Evolutionary conservation across 2,797 vertebrate species (phyloP).

Genomic region (Etheostoma perlongum): DNA sequence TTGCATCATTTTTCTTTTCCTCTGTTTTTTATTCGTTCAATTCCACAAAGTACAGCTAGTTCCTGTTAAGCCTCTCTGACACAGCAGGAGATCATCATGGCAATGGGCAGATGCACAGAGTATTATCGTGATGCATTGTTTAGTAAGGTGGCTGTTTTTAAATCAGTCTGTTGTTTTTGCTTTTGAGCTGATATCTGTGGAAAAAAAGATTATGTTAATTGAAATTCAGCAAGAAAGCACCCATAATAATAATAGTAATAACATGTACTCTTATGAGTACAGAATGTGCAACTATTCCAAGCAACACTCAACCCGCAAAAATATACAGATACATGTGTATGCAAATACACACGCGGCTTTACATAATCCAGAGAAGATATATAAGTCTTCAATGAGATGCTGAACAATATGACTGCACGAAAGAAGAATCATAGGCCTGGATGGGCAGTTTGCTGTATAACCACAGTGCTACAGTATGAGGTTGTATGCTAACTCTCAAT

Average conservation of each 20-base stretch:
- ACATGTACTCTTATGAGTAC: conserved; percentile 9
- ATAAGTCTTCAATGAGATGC: conserved; percentile 39
- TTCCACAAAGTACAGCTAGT: conserved; percentile 64
- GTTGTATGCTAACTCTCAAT: conserved; percentile 53
- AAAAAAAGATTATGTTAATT: conserved; percentile 38
- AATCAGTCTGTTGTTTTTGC: conserved; percentile 36
- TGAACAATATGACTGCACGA: conserved; percentile 53
- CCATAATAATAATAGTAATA: too few species aligned
- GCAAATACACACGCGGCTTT: conserved; percentile 8
- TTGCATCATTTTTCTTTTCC: conserved; percentile 34
- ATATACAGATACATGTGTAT: not conserved
- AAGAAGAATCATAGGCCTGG: conserved; percentile 58
- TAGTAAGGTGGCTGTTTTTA: conserved; percentile 46
- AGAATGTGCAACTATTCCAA: not conserved
- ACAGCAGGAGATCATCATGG: conserved; percentile 59
- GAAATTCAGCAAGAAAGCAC: conserved; percentile 35
- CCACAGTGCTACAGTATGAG: conserved; percentile 29
- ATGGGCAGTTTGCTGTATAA: conserved; percentile 42
- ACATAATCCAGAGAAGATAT: conserved; percentile 19
- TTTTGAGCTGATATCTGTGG: conserved; percentile 28
- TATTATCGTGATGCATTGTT: conserved; percentile 56
- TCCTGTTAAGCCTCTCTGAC: conserved; percentile 65
- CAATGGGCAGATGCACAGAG: conserved; percentile 52
- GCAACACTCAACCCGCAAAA: not conserved
- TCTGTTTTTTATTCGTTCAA: conserved; percentile 54